A percentile compares a stretch with the other conserved stretches of the same genome.
Conservation (phyloP, 2,113 vertebrate genomes). For the Gymnorhina tibicen region DNA sequence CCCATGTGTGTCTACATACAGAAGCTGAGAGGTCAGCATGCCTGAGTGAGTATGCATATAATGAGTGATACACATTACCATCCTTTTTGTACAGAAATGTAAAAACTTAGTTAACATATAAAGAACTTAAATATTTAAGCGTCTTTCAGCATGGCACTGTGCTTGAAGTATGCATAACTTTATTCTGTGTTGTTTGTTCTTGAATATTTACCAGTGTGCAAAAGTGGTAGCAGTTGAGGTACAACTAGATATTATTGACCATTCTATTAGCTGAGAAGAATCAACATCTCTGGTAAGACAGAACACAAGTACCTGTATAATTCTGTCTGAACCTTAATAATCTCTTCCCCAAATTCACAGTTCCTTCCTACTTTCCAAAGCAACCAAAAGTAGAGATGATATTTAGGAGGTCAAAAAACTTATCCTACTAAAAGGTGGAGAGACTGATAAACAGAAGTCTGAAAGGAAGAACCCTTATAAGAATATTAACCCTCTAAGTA, state of each 20-base stretch:
- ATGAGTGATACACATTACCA: background rate
- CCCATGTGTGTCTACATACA: background rate
- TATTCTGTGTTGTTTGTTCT: background rate
- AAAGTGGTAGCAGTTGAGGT: background rate
- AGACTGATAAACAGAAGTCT: background rate
- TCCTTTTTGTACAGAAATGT: background rate
- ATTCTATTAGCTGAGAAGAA: background rate
- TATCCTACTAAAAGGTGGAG: background rate
- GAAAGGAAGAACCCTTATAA: background rate
- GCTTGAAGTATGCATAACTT: background rate
- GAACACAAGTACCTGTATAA: background rate
- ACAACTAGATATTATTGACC: background rate
- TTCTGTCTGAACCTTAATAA: background rate
- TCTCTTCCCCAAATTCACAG: background rate
- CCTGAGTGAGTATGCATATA: background rate
- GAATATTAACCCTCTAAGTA: background rate
- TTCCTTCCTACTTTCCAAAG: background rate
- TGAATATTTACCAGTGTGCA: background rate
- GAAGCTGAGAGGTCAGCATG: background rate
- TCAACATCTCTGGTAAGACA: background rate
- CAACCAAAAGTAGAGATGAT: background rate
- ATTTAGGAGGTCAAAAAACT: background rate
- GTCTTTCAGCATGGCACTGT: background rate
- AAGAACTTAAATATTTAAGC: background rate
- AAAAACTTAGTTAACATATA: background rate